Evolutionary conservation across 2,888 invertebrate species (phyloP).

Genomic region (Catonia carolina): DNA sequence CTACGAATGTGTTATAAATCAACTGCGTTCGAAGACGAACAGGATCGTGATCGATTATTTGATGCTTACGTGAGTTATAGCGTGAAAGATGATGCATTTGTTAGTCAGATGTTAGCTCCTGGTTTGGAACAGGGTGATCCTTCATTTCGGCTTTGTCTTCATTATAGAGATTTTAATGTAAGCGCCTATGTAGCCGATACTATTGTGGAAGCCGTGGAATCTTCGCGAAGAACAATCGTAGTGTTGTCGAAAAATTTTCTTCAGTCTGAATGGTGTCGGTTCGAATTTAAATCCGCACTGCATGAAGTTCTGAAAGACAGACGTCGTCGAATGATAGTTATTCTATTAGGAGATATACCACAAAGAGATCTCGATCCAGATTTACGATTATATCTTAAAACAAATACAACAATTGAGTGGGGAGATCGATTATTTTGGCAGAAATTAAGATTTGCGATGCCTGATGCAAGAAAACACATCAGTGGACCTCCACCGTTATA

Average conservation of each 20-base stretch:
- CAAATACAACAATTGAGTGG: conserved; percentile 88
- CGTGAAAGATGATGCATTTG: conserved; percentile 86
- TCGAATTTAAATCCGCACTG: conserved; percentile 90
- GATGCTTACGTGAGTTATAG: conserved; percentile 96
- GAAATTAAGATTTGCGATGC: conserved; percentile 86
- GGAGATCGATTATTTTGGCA: conserved; percentile 96
- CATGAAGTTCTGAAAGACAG: conserved; percentile 84
- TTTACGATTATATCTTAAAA: conserved; percentile 79
- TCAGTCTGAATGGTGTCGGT: conserved; percentile 90
- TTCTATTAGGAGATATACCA: conserved; percentile 83
- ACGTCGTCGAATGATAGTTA: conserved; percentile 78
- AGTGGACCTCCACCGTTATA: conserved; percentile 52
- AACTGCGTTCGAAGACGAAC: conserved; percentile 70
- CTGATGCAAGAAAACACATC: conserved; percentile 61
- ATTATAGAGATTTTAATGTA: conserved; percentile 85
- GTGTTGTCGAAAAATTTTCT: conserved; percentile 89
- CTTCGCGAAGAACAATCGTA: conserved; percentile 81
- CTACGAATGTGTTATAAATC: conserved; percentile 80
- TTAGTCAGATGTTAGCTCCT: conserved; percentile 79
- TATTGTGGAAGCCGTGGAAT: conserved; percentile 85
- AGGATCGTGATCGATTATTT: conserved; percentile 78
- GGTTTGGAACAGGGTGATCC: conserved; percentile 77
- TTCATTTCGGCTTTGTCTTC: conserved; percentile 80
- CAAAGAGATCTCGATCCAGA: conserved; percentile 86
- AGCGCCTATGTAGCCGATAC: conserved; percentile 87